A percentile compares a stretch with the other conserved stretches of the same genome.
These are phyloP conservation scores for Phenganax subtilis DNA, from an alignment of 92 coral and sea anemone genomes.

Conservation along the genomic window DNA sequence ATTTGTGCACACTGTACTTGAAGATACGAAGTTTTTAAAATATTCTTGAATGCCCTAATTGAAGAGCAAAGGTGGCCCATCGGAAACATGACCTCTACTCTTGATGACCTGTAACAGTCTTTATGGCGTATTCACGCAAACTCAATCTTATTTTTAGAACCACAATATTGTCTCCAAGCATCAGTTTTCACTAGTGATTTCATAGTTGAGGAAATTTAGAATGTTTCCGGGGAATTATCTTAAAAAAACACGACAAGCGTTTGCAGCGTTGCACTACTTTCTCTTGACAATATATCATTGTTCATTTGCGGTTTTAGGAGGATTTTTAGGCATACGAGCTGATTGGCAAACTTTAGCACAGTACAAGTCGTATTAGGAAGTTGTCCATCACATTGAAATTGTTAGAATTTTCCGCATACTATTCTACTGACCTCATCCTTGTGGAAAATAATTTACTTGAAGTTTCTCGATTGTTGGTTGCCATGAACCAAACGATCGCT, in stretches of 20 bases:
- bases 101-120: not conserved
- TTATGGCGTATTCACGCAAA: not conserved
- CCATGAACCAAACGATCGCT: not conserved
- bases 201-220: not conserved
- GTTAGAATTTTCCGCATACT: constrained; percentile 1
- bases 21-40: not conserved
- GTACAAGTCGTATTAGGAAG: not conserved
- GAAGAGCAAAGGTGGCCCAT: not conserved
- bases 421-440: not conserved
- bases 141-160: constrained; percentile 6
- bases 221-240: constrained; percentile 3
- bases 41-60: not conserved
- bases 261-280: too few species aligned
- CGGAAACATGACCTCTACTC: not conserved
- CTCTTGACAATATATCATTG: not conserved
- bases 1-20: not conserved
- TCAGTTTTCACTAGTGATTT: not conserved
- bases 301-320: not conserved
- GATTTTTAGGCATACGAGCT: not conserved
- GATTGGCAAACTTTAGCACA: not conserved
- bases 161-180: not conserved
- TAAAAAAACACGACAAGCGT: not conserved
- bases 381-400: not conserved
- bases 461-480: constrained; percentile 10
- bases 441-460: not conserved